These are phyloP conservation scores for Aurelia sp. DNA, from an alignment of 30 jellyfish, hydroid and myxozoan genomes.

Conservation along the genomic window DNA sequence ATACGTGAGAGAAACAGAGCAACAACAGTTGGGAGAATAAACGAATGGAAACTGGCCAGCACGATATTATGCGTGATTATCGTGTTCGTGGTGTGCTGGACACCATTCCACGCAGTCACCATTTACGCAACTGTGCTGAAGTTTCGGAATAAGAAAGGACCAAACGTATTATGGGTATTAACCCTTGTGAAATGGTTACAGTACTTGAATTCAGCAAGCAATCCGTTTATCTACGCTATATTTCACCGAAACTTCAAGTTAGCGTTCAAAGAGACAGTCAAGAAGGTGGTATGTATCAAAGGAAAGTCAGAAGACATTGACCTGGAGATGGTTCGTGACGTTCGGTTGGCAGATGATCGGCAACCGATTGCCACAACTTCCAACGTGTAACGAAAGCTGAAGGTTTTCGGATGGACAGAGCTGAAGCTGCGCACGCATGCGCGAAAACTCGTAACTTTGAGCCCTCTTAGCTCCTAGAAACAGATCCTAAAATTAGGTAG, in stretches of 20 bases:
- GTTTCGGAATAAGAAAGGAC: background rate
- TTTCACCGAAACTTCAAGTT: background rate
- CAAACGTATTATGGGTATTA: background rate
- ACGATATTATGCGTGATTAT: background rate
- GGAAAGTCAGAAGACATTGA: no score
- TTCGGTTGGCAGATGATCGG: no score
- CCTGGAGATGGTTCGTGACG: no score
- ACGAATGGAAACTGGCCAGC: background rate
- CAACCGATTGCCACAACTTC: no score
- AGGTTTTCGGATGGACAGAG: no score
- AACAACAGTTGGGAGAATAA: background rate
- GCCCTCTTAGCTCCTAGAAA: no score
- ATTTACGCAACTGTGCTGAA: background rate
- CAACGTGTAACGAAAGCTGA: no score
- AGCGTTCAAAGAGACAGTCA: background rate
- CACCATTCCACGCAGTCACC: background rate
- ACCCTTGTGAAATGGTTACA: background rate
- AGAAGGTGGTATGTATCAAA: no score
- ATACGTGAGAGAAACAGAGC: background rate
- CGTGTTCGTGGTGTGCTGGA: background rate
- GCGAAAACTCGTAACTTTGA: no score
- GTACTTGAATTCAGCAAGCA: conserved; percentile 3
- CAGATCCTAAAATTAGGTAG: no score
- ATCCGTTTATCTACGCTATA: background rate
- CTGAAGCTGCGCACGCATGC: no score